phyloP scores from a whole-genome alignment of 2,888 invertebrate species.

The Eucera pruinosa region DNA sequence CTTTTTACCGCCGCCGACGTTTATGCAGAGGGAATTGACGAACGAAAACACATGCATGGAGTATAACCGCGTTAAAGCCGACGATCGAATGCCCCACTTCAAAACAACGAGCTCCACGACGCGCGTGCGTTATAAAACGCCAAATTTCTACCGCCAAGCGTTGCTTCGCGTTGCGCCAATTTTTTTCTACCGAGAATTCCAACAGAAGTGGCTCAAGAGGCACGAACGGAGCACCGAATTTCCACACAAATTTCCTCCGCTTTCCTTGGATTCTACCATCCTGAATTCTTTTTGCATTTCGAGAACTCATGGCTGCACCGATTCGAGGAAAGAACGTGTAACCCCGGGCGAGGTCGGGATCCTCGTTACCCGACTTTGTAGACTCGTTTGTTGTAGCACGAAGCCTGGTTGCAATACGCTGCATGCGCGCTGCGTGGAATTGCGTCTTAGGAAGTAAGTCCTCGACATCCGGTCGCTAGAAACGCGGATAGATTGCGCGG shows the following conservation, averaged over 20 bases:
- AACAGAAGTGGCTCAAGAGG: background rate
- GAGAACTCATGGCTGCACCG: background rate
- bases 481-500: slow-evolving; percentile 36
- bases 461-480: slow-evolving; percentile 2
- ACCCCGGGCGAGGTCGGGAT: slow-evolving; percentile 46
- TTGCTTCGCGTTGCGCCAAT: background rate
- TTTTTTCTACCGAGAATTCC: background rate
- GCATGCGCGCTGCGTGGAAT: slow-evolving; percentile 37
- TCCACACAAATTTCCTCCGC: background rate
- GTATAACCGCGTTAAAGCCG: slow-evolving; percentile 30
- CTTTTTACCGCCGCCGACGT: slow-evolving; percentile 32
- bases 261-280: background rate
- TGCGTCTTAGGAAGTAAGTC: slow-evolving; percentile 29
- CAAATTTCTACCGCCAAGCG: background rate
- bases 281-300: slow-evolving; percentile 10
- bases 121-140: slow-evolving; percentile 2
- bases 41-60: slow-evolving; percentile 18
- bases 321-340: slow-evolving; percentile 13
- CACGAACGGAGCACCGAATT: background rate
- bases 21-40: slow-evolving; percentile 20
- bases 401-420: slow-evolving; percentile 27
- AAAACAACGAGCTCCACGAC: slow-evolving; percentile 33
- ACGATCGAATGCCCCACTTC: slow-evolving; percentile 26
- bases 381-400: slow-evolving; percentile 44
- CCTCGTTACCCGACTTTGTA: slow-evolving; percentile 50